Evolutionary conservation across 2,888 invertebrate species (phyloP), one percentile per base, ranked within the genome.

Genomic region (Gasteruption jaculator): DNA sequence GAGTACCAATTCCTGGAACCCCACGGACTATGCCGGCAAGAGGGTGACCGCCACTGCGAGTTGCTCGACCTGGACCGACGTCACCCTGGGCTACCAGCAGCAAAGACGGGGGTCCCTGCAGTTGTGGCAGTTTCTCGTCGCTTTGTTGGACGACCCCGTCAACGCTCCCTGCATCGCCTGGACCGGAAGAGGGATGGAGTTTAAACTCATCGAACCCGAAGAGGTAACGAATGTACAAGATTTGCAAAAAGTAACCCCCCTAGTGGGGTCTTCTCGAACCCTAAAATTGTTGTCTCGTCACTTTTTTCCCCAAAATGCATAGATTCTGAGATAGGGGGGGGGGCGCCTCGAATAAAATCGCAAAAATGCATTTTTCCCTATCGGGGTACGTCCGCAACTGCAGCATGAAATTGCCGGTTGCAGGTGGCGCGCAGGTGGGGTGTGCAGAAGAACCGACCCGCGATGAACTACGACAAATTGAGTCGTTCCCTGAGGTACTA

Each of bases 381-480:
- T 5, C 12, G 21, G n/a, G 16, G 12, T 20, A 41, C 7, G 6
- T 20, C 25, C 27, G 22, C 20, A 33, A 38, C 5, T 7, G 6
- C 24, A 25, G 18, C 12, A 4, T n/a, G n/a, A n/a, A n/a, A n/a
- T n/a, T n/a, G n/a, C n/a, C n/a, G n/a, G 33, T 58, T 65, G 14
- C 68, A 90, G 90, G 94, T 94, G 49, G 95, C 94, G 2, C 77
- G 94, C 11, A 78, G 93, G 16, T 95, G 95, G 95, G 95, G 95
- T 1, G 83, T 93, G 4, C 94, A 94, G 72, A 95, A 95, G 74
- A 95, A 95, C 74, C 77, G 94, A 0, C 94, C 94, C 0, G 94
- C 94, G 0, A 95, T 95, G 95, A 95, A 95, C 74, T 95, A 95
- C 66, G 95, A 95, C 72, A 95, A 95, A 70, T 74, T 95, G 33